Evolutionary conservation across 2,888 invertebrate genomes (phyloP).

Genomic region (Limnephilus rhombicus): DNA sequence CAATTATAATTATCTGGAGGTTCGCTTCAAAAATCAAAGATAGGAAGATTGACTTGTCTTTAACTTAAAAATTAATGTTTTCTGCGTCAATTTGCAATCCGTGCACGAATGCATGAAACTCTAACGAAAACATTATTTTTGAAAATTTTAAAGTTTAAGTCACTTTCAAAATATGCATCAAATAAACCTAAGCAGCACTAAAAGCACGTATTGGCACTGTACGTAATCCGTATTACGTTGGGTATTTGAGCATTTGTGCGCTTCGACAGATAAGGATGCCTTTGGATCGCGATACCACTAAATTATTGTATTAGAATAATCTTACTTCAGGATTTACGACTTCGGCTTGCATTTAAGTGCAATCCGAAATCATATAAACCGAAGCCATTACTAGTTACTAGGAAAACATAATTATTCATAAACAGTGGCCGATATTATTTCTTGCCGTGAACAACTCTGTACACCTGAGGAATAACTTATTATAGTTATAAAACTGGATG

Average conservation of each 20-base stretch:
- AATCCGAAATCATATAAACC: slow-evolving; percentile 54
- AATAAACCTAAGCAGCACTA: neutral
- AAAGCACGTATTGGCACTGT: neutral
- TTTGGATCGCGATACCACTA: neutral
- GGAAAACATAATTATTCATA: neutral
- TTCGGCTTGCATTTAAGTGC: slow-evolving; percentile 57
- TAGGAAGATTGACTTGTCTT: too few species aligned
- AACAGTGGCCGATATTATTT: slow-evolving; percentile 25
- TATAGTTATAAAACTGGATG: neutral
- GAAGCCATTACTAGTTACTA: slow-evolving; percentile 7
- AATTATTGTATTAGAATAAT: slow-evolving; percentile 37
- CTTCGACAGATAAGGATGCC: neutral
- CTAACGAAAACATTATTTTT: too few species aligned
- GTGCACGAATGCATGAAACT: too few species aligned
- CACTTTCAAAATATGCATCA: neutral
- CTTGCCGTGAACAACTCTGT: slow-evolving; percentile 48
- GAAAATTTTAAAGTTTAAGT: too few species aligned
- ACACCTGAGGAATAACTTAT: slow-evolving; percentile 52
- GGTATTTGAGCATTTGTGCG: neutral
- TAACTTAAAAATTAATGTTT: too few species aligned
- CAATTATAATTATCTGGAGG: too few species aligned
- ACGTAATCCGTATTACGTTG: neutral
- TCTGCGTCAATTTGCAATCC: too few species aligned
- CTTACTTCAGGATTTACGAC: slow-evolving; percentile 23
- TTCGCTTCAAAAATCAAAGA: too few species aligned